Conservation (phyloP, 1,140 invertebrate genomes). For the Condylostylus longicornis region DNA sequence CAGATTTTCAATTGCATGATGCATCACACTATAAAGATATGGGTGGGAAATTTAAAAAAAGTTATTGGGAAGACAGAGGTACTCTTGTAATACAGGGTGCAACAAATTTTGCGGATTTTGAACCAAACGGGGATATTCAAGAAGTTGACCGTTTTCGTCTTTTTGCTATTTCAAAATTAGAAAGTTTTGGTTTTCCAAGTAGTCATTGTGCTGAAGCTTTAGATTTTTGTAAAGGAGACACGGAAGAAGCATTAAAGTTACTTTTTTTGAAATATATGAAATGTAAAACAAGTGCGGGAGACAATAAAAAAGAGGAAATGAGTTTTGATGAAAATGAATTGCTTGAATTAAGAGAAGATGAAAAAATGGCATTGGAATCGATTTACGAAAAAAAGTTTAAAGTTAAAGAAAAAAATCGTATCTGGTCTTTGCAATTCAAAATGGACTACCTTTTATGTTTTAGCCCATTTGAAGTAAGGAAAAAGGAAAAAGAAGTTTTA, state of each 20-base stretch:
- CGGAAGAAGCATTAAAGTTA: conserved; percentile 49
- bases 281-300: conserved; percentile 13
- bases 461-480: conserved; percentile 35
- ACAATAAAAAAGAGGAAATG: conserved; percentile 6
- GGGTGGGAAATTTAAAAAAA: conserved; percentile 44
- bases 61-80: conserved; percentile 57
- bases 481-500: conserved; percentile 21
- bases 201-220: conserved; percentile 58
- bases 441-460: conserved; percentile 49
- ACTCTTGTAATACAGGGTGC: conserved; percentile 54
- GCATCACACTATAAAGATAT: conserved; percentile 45
- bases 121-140: conserved; percentile 23
- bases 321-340: conserved; percentile 36
- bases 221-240: conserved; percentile 41
- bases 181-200: conserved; percentile 56
- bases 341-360: conserved; percentile 46
- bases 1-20: conserved; percentile 41
- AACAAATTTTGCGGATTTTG: conserved; percentile 43
- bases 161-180: conserved; percentile 52
- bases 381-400: conserved; percentile 53
- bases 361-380: conserved; percentile 53
- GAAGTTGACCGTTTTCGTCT: conserved; percentile 41
- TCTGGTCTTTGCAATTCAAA: conserved; percentile 50
- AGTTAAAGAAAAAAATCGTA: conserved; percentile 44
- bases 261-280: conserved; percentile 49